Evolutionary conservation across 1,140 invertebrate species (phyloP), one percentile per base, ranked within the genome.

Genomic region (Euwallacea similis): DNA sequence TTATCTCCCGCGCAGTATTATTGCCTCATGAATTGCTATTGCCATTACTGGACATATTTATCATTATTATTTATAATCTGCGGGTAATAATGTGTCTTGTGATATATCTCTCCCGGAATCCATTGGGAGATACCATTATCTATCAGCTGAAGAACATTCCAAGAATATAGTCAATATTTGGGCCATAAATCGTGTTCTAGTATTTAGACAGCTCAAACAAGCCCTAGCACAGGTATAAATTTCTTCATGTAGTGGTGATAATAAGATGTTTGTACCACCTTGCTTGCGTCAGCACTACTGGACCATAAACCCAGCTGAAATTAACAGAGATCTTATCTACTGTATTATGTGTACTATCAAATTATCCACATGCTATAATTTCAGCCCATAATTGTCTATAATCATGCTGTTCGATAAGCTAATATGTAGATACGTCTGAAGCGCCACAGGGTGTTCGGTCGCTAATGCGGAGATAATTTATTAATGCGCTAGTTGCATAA

Each of bases 61-160:
- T 67, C 55, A 67, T 53, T 62, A 62, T 69, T 69, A 69, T 69
- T 69, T 62, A 44, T 69, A 50, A 60, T 47, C 47, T 50, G 46
- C 46, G 46, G 9, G 46, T 10, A 50, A 50, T 33, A 33, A 33
- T 33, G 21, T 33, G 21, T 33, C 21, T 33, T 33, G 21, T 33
- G 21, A 33, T 33, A 33, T 33, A 33, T 33, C 21, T 33, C 21
- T 33, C 21, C 21, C 21, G 21, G 21, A 33, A 33, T 33, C 21
- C 21, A 33, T 33, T 33, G 21, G 21, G 21, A 33, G 21, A 33
- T 33, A 33, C 21, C 21, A 33, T 33, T 33, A 33, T 33, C 21
- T 33, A 33, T 33, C 21, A 33, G 21, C 21, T 33, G 21, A 33
- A 33, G 21, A 33, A 33, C 21, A 33, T 33, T 33, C 21, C 21